phyloP scores from a whole-genome alignment of 1,140 invertebrate genomes.

The Drosophila albomicans region DNA sequence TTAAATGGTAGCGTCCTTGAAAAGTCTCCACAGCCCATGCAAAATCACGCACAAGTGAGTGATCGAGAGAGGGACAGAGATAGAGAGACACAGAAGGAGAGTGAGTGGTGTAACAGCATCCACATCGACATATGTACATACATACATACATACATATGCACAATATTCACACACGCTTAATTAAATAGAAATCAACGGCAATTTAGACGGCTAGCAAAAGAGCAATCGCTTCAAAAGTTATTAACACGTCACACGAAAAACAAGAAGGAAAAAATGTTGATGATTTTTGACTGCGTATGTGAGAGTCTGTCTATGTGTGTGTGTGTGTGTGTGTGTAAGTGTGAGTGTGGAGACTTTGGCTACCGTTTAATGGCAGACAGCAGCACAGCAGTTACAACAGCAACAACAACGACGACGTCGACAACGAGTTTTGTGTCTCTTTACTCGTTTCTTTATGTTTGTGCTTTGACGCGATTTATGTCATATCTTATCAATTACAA shows the following conservation, averaged over 20 bases:
- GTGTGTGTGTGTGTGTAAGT: slow-evolving; percentile 17
- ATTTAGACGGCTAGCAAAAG: slow-evolving; percentile 58
- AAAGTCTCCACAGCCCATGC: slow-evolving; percentile 21
- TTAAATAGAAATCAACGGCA: slow-evolving; percentile 81
- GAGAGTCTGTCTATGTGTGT: slow-evolving; percentile 21
- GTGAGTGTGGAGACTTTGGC: slow-evolving; percentile 45
- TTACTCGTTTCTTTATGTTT: slow-evolving; percentile 66
- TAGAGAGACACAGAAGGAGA: neutral
- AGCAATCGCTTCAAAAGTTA: slow-evolving; percentile 67
- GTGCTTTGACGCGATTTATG: slow-evolving; percentile 80
- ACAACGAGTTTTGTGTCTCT: slow-evolving; percentile 60
- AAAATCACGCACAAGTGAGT: slow-evolving; percentile 13
- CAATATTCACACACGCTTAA: slow-evolving; percentile 57
- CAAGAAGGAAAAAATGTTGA: slow-evolving; percentile 51
- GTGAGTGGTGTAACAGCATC: slow-evolving; percentile 4
- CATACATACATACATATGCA: neutral
- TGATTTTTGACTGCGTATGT: slow-evolving; percentile 55
- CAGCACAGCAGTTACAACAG: slow-evolving; percentile 27
- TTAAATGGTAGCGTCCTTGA: slow-evolving; percentile 21
- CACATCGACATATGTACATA: neutral
- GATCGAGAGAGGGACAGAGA: neutral
- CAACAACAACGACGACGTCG: slow-evolving; percentile 45
- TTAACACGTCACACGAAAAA: slow-evolving; percentile 67
- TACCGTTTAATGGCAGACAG: slow-evolving; percentile 68
- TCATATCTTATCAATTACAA: slow-evolving; percentile 84